Conservation (phyloP, 2,888 invertebrate genomes). For the Erebia aethiops region DNA sequence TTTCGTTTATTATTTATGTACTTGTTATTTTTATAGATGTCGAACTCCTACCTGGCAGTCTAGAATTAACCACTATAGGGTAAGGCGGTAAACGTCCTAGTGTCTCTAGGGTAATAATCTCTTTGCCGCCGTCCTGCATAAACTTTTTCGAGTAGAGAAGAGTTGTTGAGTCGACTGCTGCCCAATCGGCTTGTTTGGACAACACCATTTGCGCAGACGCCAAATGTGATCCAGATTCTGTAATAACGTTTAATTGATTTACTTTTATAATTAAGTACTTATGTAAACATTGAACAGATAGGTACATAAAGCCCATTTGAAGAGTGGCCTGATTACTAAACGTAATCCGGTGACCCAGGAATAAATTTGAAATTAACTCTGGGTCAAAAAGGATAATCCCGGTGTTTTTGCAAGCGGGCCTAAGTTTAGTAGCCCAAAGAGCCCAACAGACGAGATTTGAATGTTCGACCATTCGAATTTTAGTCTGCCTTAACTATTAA, state of each 20-base stretch:
- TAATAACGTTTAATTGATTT: conserved; percentile 20
- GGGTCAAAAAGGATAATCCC: too few relatives aligned
- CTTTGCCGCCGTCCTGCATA: conserved; percentile 82
- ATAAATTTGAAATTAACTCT: too few relatives aligned
- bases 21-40: background rate
- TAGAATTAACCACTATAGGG: conserved; percentile 84
- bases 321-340: too few relatives aligned
- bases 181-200: conserved; percentile 84
- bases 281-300: too few relatives aligned
- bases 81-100: conserved; percentile 87
- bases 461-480: background rate
- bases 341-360: too few relatives aligned
- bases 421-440: background rate
- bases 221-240: conserved; percentile 84
- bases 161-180: conserved; percentile 85
- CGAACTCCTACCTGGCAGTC: conserved; percentile 75
- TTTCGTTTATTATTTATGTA: too few relatives aligned
- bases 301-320: too few relatives aligned
- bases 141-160: conserved; percentile 79
- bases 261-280: background rate
- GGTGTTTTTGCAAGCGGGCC: too few relatives aligned
- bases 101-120: conserved; percentile 82
- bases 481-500: too few relatives aligned
- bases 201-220: conserved; percentile 85
- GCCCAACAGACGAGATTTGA: background rate